These are phyloP conservation scores for Anguilla rostrata DNA, from an alignment of 2,113 vertebrate species.

Conservation along the genomic window DNA sequence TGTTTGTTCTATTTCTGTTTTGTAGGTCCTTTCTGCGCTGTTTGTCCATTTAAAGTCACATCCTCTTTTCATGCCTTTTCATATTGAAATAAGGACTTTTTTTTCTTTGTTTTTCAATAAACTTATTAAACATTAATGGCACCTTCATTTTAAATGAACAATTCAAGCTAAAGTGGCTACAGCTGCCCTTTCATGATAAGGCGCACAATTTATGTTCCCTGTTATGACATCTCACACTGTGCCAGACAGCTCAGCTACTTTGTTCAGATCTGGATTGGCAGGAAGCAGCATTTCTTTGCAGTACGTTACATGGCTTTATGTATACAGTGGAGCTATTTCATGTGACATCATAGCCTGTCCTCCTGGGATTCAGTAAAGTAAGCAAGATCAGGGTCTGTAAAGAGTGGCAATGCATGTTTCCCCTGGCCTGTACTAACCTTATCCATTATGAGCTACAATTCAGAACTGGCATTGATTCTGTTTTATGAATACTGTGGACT, in stretches of 20 bases:
- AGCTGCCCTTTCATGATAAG: not conserved
- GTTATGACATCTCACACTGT: not conserved
- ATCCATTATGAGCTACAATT: not conserved
- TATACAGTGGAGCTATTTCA: not conserved
- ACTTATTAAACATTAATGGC: not conserved
- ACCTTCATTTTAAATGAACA: not conserved
- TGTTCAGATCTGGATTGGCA: not conserved
- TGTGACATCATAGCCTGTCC: not conserved
- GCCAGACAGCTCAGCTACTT: not conserved
- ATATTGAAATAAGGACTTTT: not conserved
- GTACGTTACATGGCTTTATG: not conserved
- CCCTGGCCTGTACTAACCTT: not conserved
- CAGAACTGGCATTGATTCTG: not conserved
- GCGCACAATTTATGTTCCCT: not conserved
- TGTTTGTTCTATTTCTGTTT: constrained; percentile 26
- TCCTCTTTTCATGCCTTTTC: not conserved
- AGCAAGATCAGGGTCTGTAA: too few species aligned
- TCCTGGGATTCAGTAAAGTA: not conserved
- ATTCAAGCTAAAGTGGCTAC: not conserved
- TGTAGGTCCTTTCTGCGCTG: constrained; percentile 14
- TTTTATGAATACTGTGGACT: not conserved
- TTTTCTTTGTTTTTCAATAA: not conserved
- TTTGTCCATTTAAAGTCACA: not conserved
- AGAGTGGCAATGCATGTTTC: not conserved
- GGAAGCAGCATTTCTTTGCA: constrained; percentile 4